Percentiles rank a stretch among this genome's conserved stretches.
Conservation (phyloP, 2,113 vertebrate species). For the Vulpes vulpes region DNA sequence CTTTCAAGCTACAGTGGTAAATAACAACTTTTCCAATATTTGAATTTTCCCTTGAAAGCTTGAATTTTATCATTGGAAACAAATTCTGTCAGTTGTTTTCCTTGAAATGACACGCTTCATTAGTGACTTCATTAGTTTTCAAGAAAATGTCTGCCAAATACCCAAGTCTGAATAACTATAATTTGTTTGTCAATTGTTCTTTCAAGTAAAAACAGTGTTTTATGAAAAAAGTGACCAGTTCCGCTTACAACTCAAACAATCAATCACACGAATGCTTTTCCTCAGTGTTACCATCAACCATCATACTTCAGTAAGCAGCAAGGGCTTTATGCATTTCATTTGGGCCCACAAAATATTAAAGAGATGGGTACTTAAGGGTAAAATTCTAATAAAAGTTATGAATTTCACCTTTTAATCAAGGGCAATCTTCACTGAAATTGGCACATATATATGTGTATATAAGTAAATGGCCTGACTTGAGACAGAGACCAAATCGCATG, state of each 20-base stretch:
- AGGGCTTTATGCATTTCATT: not conserved
- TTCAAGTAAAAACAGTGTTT: not conserved
- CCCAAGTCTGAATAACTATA: not conserved
- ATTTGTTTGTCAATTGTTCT: not conserved
- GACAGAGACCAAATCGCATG: not conserved
- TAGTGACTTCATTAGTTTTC: constrained; percentile 1
- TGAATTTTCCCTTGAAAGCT: constrained; percentile 43
- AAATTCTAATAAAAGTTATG: not conserved
- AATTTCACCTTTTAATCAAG: not conserved
- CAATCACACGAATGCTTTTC: not conserved
- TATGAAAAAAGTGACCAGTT: not conserved
- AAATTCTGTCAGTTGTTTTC: constrained; percentile 23
- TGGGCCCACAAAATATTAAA: not conserved
- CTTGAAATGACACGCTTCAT: not conserved
- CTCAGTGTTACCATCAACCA: not conserved
- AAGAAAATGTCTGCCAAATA: not conserved
- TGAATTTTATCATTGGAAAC: constrained; percentile 16
- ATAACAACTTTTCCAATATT: constrained; percentile 16
- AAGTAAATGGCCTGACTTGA: not conserved
- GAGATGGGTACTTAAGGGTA: not conserved
- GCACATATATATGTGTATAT: not conserved
- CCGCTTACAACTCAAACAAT: not conserved
- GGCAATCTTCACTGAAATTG: not conserved
- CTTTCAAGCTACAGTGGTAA: not conserved
- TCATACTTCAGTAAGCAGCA: not conserved